Evolutionary conservation across 1,140 invertebrate species (phyloP), one percentile per base, ranked within the genome.

Genomic region (Neodiprion pinetum): DNA sequence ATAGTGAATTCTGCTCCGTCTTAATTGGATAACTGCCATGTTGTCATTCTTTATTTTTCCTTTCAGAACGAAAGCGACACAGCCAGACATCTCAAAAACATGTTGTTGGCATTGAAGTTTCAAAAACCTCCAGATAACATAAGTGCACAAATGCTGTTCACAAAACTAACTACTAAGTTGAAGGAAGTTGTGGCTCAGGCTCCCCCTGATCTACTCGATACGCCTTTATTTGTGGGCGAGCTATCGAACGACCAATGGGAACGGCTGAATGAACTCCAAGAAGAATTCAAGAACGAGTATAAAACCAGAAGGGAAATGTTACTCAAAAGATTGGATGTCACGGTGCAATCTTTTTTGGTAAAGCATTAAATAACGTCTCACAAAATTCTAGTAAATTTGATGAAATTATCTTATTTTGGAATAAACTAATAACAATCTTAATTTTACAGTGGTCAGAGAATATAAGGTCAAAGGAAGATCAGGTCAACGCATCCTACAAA

Each of bases 261-360:
- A 61, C 86, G 92, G 11, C 80, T 98, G 2, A 89, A 93, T 50
- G 87, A 90, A 12, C 83, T 94, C 1, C 94, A 96, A 80, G 87
- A 91, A 9, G 92, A 95, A 76, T 89, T 98, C 80, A 90, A 92
- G 53, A 89, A 92, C 9, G 97, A 99, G 82, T 99, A 97, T 83
- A 90, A 91, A 81, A 90, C 96, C 65, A 88, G 97, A 74, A 88
- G 96, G 73, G 94, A 98, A 83, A 96, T 97, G 91, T 91, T 99
- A 77, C 87, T 98, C 1, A 97, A 96, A 75, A 90, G 98, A 71
- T 86, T 98, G 66, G 97, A 99, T 88, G 97, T 97, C 61, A 99
- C 97, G 5, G 92, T 99, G 81, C 95, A 97, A 86, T 98, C 96
- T 28, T 99, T 98, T 88, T 91, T 94, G 89, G 93, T 93, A 83